These are phyloP conservation scores for Psophia crepitans DNA, from an alignment of 2,113 vertebrate species.

Conservation along the genomic window DNA sequence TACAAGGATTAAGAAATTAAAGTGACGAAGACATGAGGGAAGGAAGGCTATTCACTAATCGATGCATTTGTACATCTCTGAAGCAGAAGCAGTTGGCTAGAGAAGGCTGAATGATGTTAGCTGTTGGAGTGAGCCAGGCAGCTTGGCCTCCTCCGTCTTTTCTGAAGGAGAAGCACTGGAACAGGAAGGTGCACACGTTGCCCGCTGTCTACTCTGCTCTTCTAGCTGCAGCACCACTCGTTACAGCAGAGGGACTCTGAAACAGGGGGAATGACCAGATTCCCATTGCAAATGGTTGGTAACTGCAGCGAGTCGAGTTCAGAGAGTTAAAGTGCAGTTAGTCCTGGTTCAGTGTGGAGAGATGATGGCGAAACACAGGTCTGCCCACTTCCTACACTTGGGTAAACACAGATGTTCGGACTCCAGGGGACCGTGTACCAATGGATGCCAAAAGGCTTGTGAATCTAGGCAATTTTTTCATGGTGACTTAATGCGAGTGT, in stretches of 20 bases:
- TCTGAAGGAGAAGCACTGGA: background rate
- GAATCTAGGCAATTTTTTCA: background rate
- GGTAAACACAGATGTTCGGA: background rate
- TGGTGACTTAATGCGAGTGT: background rate
- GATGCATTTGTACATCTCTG: background rate
- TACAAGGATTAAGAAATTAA: background rate
- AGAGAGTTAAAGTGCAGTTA: background rate
- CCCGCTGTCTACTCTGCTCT: background rate
- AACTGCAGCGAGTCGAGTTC: background rate
- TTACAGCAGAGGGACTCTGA: background rate
- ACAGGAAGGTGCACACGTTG: fast-evolving
- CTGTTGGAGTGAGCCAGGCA: background rate
- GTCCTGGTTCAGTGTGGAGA: background rate
- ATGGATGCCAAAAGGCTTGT: background rate
- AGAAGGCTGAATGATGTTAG: background rate
- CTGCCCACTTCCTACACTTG: background rate
- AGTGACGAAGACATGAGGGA: background rate
- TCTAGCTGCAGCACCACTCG: background rate
- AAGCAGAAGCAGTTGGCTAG: background rate
- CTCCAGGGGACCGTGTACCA: background rate
- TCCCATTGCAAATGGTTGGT: background rate
- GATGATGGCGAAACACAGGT: background rate
- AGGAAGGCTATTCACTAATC: background rate
- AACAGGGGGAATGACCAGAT: background rate
- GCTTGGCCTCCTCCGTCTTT: background rate